Evolutionary conservation across 2,797 vertebrate species (phyloP).

Genomic region (Sternarchorhynchus goeldii): DNA sequence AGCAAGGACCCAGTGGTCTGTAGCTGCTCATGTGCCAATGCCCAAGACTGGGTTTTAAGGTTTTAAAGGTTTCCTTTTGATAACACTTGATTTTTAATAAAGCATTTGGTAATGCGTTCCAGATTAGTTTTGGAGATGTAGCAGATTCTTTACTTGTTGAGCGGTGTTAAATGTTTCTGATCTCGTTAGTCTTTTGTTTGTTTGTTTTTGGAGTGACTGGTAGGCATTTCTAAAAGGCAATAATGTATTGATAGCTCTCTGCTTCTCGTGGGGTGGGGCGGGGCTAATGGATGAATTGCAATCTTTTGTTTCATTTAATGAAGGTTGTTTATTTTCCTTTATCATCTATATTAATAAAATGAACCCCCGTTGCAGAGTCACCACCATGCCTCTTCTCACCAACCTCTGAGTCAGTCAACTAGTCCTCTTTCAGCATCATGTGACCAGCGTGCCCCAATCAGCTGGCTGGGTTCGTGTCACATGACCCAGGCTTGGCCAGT

Average conservation of each 20-base stretch:
- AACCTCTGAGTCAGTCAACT: constrained; percentile 99
- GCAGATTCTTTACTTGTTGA: background rate
- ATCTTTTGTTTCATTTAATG: constrained; percentile 84
- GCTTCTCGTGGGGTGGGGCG: constrained; percentile 31
- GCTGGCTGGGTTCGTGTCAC: constrained; percentile 99
- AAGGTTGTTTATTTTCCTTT: constrained; percentile 90
- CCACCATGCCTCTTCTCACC: constrained; percentile 99
- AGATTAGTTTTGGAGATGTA: too few species aligned
- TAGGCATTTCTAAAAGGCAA: background rate
- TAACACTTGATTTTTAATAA: background rate
- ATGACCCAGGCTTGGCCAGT: constrained; percentile 99
- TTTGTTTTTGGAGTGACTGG: background rate
- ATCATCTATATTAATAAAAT: constrained; percentile 99
- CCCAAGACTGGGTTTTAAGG: constrained; percentile 31
- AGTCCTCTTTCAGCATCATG: constrained; percentile 99
- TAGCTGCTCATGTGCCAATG: too few species aligned
- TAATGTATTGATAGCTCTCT: background rate
- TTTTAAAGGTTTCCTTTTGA: constrained; percentile 41
- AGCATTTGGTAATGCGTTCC: background rate
- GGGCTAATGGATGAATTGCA: constrained; percentile 76
- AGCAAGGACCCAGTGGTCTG: constrained; percentile 28
- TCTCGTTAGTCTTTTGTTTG: too few species aligned
- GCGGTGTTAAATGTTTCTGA: background rate
- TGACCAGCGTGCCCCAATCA: constrained; percentile 99
- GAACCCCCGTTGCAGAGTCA: constrained; percentile 99